A percentile compares a stretch with the other conserved stretches of the same genome.
Conservation (phyloP, 2,113 vertebrate genomes). For the Gobiocypris rarus region DNA sequence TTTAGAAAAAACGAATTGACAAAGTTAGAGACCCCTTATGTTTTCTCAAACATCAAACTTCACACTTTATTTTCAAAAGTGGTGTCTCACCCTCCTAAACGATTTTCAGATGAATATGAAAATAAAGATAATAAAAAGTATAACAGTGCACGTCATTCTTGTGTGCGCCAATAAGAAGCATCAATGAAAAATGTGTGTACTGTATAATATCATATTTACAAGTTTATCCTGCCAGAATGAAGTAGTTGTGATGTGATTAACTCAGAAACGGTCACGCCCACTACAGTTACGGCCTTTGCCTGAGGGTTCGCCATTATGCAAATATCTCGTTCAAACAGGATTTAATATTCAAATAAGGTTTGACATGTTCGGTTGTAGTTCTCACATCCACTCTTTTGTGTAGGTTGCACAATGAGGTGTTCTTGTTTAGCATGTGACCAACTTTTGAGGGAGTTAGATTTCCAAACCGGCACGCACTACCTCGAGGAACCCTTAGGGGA, state of each 20-base stretch:
- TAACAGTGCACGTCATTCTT: neutral
- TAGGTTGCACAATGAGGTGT: slow-evolving; percentile 8
- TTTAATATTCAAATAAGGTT: slow-evolving; percentile 37
- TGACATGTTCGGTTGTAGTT: neutral
- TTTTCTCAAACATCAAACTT: too few relatives aligned
- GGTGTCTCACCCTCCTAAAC: too few relatives aligned
- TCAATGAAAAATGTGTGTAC: neutral
- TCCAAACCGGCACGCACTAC: neutral
- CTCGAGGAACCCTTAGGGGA: neutral
- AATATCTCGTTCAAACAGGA: slow-evolving; percentile 39
- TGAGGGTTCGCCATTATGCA: slow-evolving; percentile 28
- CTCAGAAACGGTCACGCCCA: neutral
- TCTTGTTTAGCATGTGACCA: slow-evolving; percentile 7
- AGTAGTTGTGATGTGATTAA: neutral
- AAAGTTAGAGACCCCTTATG: too few relatives aligned
- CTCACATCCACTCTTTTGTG: slow-evolving; percentile 8
- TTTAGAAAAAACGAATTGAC: too few relatives aligned
- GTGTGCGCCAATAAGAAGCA: neutral
- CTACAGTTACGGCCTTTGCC: slow-evolving; percentile 10
- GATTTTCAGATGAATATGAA: too few relatives aligned
- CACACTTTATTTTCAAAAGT: too few relatives aligned
- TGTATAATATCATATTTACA: neutral
- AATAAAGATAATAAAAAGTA: too few relatives aligned
- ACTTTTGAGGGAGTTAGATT: neutral
- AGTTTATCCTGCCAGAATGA: neutral